These are phyloP conservation scores for Phenganax stokvisi DNA, from an alignment of 92 coral and sea anemone genomes.

Conservation along the genomic window DNA sequence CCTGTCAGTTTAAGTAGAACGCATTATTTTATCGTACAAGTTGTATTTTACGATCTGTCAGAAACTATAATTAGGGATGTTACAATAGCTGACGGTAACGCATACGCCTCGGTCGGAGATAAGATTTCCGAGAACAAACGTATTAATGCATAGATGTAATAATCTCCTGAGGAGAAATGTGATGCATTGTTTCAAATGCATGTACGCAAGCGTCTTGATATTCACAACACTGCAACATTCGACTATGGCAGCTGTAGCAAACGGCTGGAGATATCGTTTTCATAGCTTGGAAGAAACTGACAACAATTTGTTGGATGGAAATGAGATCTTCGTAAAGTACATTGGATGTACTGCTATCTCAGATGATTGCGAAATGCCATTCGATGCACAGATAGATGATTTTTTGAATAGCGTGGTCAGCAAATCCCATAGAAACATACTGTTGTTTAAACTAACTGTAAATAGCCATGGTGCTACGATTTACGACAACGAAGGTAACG, in stretches of 20 bases:
- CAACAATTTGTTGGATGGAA: background rate
- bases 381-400: constrained; percentile 3
- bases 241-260: background rate
- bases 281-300: background rate
- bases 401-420: constrained; percentile 1
- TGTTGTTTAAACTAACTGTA: background rate
- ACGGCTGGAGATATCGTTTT: background rate
- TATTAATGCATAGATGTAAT: no score
- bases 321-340: constrained; percentile 4
- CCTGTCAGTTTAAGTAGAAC: no score
- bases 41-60: no score
- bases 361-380: constrained; percentile 14
- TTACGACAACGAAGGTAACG: background rate
- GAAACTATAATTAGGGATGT: no score
- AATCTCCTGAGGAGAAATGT: no score
- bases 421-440: background rate
- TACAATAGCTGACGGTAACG: no score
- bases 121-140: no score
- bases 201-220: no score
- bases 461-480: constrained; percentile 1
- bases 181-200: no score
- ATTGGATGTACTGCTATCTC: constrained; percentile 13
- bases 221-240: no score
- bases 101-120: no score
- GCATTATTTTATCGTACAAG: no score